Conservation (phyloP, 2,113 vertebrate genomes). For the Romanogobio albipinnatus region DNA sequence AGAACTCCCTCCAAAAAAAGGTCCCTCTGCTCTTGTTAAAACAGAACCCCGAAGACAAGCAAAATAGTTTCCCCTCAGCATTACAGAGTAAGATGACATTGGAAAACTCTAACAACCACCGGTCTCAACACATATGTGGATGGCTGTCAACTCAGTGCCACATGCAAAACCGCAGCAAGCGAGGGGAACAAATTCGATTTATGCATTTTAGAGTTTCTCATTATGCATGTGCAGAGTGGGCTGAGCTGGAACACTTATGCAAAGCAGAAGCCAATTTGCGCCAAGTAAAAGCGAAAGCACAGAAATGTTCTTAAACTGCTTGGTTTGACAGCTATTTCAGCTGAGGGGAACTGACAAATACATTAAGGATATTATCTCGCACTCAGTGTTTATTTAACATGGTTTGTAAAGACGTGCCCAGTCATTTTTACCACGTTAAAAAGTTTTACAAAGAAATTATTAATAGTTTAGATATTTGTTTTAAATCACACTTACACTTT, state of each 20-base stretch:
- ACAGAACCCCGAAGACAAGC: conserved; percentile 18
- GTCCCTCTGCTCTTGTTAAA: conserved; percentile 40
- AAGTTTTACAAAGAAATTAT: background rate
- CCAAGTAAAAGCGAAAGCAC: conserved; percentile 42
- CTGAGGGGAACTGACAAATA: conserved; percentile 31
- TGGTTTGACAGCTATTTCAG: conserved; percentile 61
- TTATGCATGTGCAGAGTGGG: conserved; percentile 62
- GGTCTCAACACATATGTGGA: conserved; percentile 52
- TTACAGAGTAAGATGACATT: background rate
- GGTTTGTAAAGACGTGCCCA: background rate
- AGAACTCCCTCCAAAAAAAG: background rate
- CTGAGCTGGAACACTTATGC: conserved; percentile 53
- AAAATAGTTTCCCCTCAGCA: conserved; percentile 13
- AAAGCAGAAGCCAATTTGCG: conserved; percentile 56
- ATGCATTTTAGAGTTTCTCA: conserved; percentile 59
- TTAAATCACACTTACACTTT: background rate
- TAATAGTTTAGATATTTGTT: background rate
- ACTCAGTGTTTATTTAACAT: background rate
- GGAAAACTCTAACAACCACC: conserved; percentile 48
- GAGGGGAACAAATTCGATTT: conserved; percentile 64
- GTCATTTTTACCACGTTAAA: background rate
- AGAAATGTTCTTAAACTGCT: conserved; percentile 51
- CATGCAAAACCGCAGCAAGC: conserved; percentile 59
- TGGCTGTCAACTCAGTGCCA: conserved; percentile 57
- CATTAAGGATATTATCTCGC: conserved; percentile 15